These are phyloP conservation scores for Kuschelorhynchus macadamiae DNA, from an alignment of 2,888 invertebrate species.

Conservation along the genomic window DNA sequence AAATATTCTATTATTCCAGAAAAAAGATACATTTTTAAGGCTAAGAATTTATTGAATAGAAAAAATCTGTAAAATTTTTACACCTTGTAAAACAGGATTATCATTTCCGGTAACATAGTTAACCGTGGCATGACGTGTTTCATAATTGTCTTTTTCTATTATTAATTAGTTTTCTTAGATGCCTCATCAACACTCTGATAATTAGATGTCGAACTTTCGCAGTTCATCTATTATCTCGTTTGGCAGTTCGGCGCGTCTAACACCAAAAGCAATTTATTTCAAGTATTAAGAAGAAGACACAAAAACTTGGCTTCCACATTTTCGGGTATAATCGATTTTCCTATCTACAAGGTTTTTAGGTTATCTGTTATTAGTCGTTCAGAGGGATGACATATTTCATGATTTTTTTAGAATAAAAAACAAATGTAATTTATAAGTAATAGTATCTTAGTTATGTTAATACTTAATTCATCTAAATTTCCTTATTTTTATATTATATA, in stretches of 20 bases:
- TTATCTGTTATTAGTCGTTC: neutral
- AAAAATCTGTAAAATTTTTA: neutral
- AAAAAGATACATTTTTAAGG: too few relatives aligned
- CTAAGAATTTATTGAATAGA: too few relatives aligned
- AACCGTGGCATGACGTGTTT: slow-evolving; percentile 16
- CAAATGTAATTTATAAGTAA: too few relatives aligned
- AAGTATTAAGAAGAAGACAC: slow-evolving; percentile 58
- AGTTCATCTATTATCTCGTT: slow-evolving; percentile 57
- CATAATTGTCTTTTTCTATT: slow-evolving; percentile 42
- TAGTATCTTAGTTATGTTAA: too few relatives aligned
- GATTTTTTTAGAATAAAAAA: too few relatives aligned
- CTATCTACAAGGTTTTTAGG: neutral
- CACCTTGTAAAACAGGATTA: slow-evolving; percentile 8
- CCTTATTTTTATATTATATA: neutral
- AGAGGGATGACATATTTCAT: too few relatives aligned
- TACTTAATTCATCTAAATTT: too few relatives aligned
- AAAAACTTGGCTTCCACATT: slow-evolving; percentile 51
- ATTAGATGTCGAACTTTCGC: slow-evolving; percentile 48
- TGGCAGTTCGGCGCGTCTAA: slow-evolving; percentile 55
- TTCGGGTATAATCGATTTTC: slow-evolving; percentile 13
- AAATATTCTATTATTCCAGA: too few relatives aligned
- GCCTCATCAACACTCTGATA: slow-evolving; percentile 39
- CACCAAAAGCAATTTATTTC: slow-evolving; percentile 60
- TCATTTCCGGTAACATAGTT: neutral
- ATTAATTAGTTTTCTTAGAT: slow-evolving; percentile 47